Conservation (phyloP, 2,113 vertebrate genomes). For the Chunga burmeisteri region DNA sequence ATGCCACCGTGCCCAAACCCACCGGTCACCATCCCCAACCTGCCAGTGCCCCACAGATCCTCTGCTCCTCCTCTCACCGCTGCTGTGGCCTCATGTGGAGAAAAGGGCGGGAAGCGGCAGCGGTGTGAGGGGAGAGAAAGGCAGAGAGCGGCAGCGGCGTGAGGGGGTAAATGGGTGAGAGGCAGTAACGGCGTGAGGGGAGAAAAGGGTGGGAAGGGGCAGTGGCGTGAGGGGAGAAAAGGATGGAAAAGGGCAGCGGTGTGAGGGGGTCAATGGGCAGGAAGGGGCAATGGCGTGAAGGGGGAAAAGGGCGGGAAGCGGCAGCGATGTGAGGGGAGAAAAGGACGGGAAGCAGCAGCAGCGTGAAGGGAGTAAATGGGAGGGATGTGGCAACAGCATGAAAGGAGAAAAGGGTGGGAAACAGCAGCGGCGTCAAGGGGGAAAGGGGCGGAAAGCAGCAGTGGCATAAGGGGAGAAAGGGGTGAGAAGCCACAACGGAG, state of each 20-base stretch:
- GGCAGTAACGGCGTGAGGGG: too few species aligned
- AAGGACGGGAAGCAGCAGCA: not conserved
- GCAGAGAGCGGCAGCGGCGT: too few species aligned
- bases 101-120: too few species aligned
- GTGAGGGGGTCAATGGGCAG: not conserved
- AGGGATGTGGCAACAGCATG: too few species aligned
- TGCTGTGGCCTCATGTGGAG: too few species aligned
- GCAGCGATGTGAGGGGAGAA: not conserved
- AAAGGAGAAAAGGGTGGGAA: too few species aligned
- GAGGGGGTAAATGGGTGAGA: not conserved
- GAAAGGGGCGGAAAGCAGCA: too few species aligned
- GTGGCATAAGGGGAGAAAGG: too few species aligned
- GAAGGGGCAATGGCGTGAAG: not conserved
- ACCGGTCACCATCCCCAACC: not conserved
- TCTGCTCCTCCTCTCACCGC: not conserved
- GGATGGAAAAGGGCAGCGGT: rapidly evolving
- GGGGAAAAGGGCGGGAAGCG: not conserved
- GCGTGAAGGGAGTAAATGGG: too few species aligned
- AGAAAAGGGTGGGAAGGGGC: rapidly evolving
- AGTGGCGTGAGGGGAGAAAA: not conserved
- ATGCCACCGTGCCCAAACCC: not conserved
- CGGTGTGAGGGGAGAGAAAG: too few species aligned
- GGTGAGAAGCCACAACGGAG: too few species aligned
- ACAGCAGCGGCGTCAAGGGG: too few species aligned
- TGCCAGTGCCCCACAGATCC: not conserved